A percentile compares a stretch with the other conserved stretches of the same genome.
Conservation (phyloP, 2,797 vertebrate genomes). For the Vultur gryphus region DNA sequence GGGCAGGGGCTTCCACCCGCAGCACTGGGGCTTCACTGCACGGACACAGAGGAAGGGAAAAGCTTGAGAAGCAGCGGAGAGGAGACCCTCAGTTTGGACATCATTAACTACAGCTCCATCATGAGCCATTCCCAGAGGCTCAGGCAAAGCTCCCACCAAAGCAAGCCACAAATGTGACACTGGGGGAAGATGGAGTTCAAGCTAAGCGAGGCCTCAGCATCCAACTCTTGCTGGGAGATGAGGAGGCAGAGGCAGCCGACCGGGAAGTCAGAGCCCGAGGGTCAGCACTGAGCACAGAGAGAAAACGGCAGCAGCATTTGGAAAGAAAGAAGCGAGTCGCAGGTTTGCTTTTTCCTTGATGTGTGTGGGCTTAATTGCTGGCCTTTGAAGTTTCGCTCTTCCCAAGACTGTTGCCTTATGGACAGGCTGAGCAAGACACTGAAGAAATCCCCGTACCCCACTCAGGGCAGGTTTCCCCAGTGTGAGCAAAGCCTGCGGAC, state of each 20-base stretch:
- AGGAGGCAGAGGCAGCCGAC: neutral
- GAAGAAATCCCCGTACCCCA: neutral
- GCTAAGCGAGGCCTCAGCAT: neutral
- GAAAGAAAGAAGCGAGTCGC: neutral
- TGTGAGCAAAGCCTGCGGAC: neutral
- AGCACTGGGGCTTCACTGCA: neutral
- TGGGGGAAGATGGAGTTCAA: neutral
- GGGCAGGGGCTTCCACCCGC: neutral
- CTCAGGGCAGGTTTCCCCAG: neutral
- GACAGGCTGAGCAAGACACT: neutral
- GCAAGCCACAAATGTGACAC: neutral
- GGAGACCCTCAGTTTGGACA: neutral
- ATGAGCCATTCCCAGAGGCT: neutral
- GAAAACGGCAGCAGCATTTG: conserved; percentile 21
- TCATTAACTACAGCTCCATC: neutral
- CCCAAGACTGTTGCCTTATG: neutral
- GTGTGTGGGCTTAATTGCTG: conserved; percentile 26
- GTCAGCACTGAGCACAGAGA: neutral
- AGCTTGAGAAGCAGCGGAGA: neutral
- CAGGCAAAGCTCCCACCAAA: neutral
- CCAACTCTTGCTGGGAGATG: neutral
- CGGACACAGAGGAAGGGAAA: neutral
- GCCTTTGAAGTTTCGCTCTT: conserved; percentile 22
- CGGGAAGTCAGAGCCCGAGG: neutral
- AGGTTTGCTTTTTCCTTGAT: conserved; percentile 3